Evolutionary conservation across 2,888 invertebrate genomes (phyloP).

Genomic region (Theretra japonica): DNA sequence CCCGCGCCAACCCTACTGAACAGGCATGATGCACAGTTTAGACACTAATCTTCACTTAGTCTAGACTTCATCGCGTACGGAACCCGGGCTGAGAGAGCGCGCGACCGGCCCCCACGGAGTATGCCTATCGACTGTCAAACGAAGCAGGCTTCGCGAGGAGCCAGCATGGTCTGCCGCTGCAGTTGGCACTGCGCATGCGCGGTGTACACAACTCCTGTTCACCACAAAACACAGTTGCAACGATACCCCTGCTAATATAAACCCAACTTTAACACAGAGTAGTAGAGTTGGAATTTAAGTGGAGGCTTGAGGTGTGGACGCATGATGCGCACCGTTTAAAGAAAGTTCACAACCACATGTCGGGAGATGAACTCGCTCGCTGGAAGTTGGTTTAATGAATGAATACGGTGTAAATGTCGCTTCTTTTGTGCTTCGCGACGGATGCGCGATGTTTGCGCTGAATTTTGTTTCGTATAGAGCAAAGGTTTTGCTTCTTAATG

Average conservation of each 20-base stretch:
- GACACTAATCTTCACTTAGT: slow-evolving; percentile 39
- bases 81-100: slow-evolving; percentile 42
- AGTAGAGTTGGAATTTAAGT: slow-evolving; percentile 40
- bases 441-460: slow-evolving; percentile 5
- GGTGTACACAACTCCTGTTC: slow-evolving; percentile 63
- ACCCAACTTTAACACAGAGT: slow-evolving; percentile 45
- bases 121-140: slow-evolving; percentile 74
- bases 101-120: slow-evolving; percentile 56
- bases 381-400: slow-evolving; percentile 60
- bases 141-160: slow-evolving; percentile 52
- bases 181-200: slow-evolving; percentile 73
- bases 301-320: slow-evolving; percentile 40
- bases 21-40: slow-evolving; percentile 13
- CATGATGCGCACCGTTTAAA: slow-evolving; percentile 61
- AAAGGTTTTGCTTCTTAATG: not conserved
- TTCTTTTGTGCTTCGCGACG: slow-evolving; percentile 17
- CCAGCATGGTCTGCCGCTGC: slow-evolving; percentile 71
- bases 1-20: slow-evolving; percentile 3
- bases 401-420: slow-evolving; percentile 51
- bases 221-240: slow-evolving; percentile 36
- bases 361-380: slow-evolving; percentile 57
- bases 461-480: slow-evolving; percentile 2
- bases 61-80: slow-evolving; percentile 37
- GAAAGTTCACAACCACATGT: slow-evolving; percentile 68
- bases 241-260: slow-evolving; percentile 41